Evolutionary conservation across 2,113 vertebrate genomes (phyloP).

Genomic region (Xyliphius kryptos): DNA sequence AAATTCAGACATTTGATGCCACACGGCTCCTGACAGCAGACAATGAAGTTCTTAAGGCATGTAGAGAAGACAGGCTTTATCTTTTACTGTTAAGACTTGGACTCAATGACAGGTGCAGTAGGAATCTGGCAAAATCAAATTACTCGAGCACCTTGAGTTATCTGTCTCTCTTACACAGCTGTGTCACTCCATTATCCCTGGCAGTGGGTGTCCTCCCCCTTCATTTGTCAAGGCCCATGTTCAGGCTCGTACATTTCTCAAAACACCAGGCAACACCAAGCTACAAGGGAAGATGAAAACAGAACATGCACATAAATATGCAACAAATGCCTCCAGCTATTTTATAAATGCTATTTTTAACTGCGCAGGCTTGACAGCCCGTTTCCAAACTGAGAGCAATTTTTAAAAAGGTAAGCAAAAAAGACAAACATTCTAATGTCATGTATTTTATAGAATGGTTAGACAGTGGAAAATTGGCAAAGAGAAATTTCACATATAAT

Average conservation of each 20-base stretch:
- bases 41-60: conserved; percentile 15
- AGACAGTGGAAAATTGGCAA: too few species aligned
- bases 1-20: conserved; percentile 13
- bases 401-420: too few species aligned
- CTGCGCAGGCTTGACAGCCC: too few species aligned
- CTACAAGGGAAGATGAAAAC: conserved; percentile 53
- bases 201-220: conserved; percentile 28
- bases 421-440: too few species aligned
- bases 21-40: conserved; percentile 20
- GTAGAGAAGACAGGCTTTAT: conserved; percentile 22
- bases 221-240: conserved; percentile 51
- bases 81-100: conserved; percentile 17
- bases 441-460: too few species aligned
- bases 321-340: conserved; percentile 39
- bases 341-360: conserved; percentile 12
- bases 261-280: conserved; percentile 37
- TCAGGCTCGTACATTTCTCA: conserved; percentile 50
- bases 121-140: conserved; percentile 42
- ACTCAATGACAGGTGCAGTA: conserved; percentile 35
- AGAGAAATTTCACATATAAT: too few species aligned
- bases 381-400: too few species aligned
- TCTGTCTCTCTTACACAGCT: conserved; percentile 21
- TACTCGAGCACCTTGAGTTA: conserved; percentile 26
- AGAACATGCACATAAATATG: conserved; percentile 54
- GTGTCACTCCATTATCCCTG: conserved; percentile 41